phyloP scores from a whole-genome alignment of 2,888 invertebrate genomes.

The Acronicta alni region DNA sequence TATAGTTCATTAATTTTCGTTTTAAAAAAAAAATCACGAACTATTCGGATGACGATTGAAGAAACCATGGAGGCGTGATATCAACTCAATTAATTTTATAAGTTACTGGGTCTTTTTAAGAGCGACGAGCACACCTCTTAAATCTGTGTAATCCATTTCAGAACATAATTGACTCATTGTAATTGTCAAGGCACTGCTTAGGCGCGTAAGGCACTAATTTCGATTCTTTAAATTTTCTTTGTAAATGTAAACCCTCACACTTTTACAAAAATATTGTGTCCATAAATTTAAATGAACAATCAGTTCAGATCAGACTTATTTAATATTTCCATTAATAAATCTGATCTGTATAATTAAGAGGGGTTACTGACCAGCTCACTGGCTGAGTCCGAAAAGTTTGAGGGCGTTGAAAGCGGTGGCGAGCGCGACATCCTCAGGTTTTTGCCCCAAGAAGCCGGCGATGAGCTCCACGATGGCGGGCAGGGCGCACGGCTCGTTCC shows the following conservation, averaged over 20 bases:
- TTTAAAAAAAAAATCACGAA: constrained; percentile 27
- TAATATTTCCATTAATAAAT: no score
- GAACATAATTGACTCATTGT: constrained; percentile 32
- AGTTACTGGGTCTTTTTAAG: constrained; percentile 15
- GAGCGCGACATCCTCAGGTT: constrained; percentile 96
- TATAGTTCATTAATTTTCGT: constrained; percentile 20
- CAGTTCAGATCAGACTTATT: not conserved
- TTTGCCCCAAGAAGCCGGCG: constrained; percentile 96
- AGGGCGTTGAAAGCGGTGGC: constrained; percentile 97
- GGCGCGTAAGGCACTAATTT: constrained; percentile 44
- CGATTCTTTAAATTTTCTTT: constrained; percentile 49
- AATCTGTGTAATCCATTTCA: constrained; percentile 10
- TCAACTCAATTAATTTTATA: constrained; percentile 8
- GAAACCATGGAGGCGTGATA: constrained; percentile 42
- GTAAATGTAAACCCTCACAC: constrained; percentile 26
- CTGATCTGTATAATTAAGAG: constrained; percentile 11
- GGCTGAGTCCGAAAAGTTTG: constrained; percentile 95
- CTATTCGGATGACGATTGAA: constrained; percentile 55
- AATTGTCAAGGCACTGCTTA: constrained; percentile 56
- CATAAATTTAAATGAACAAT: not conserved
- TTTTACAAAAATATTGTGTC: constrained; percentile 1
- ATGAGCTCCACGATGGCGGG: constrained; percentile 98
- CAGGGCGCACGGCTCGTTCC: constrained; percentile 98
- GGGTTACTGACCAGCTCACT: constrained; percentile 76
- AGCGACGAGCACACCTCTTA: not conserved